Evolutionary conservation across 2,888 invertebrate genomes (phyloP).

Genomic region (Leptopilina drosophilae): DNA sequence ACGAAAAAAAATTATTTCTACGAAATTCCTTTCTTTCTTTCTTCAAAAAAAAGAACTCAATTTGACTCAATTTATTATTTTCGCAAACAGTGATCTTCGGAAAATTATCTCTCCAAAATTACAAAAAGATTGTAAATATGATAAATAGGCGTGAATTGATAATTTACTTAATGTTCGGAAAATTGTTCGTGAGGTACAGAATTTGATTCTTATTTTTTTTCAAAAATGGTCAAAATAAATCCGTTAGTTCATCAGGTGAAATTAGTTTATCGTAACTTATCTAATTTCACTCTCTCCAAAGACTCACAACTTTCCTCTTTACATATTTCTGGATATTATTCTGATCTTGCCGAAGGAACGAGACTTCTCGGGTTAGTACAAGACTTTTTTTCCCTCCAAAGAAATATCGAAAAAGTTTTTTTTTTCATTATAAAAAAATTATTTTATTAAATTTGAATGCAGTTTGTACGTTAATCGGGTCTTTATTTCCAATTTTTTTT

Average conservation of each 20-base stretch:
- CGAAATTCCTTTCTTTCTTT: no score
- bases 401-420: background rate
- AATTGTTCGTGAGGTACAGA: no score
- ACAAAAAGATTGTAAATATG: background rate
- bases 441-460: no score
- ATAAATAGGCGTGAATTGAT: background rate
- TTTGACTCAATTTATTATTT: no score
- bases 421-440: no score
- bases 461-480: background rate
- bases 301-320: conserved; percentile 37
- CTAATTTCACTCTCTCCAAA: conserved; percentile 46
- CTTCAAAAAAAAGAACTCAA: no score
- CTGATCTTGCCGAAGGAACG: conserved; percentile 51
- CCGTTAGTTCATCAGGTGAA: conserved; percentile 60
- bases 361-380: conserved; percentile 64
- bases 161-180: background rate
- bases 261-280: conserved; percentile 53
- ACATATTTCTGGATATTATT: conserved; percentile 42
- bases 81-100: no score
- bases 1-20: no score
- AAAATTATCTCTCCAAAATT: no score
- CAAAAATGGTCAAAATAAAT: conserved; percentile 55
- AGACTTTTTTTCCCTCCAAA: background rate
- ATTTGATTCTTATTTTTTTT: background rate
- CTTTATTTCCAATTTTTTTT: background rate